Evolutionary conservation across 2,888 invertebrate genomes (phyloP).

Genomic region (Tenthredo notha): DNA sequence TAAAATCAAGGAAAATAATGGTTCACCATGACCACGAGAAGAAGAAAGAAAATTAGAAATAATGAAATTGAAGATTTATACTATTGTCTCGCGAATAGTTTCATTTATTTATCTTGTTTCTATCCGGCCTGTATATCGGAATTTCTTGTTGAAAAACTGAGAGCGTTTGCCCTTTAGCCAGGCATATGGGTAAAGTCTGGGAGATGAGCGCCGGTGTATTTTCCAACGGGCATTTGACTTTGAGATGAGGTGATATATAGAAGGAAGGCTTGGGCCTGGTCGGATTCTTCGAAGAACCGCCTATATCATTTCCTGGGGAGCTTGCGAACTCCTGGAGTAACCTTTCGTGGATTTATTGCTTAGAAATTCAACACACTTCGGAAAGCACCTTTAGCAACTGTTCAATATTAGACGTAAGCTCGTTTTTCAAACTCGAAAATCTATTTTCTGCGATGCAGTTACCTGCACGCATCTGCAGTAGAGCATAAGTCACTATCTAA

Average conservation of each 20-base stretch:
- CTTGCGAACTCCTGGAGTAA: constrained; percentile 35
- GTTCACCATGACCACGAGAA: not conserved
- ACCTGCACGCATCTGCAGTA: too few relatives aligned
- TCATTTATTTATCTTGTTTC: not conserved
- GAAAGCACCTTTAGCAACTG: constrained; percentile 37
- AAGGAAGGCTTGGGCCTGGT: constrained; percentile 30
- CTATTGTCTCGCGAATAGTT: not conserved
- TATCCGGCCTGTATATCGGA: not conserved
- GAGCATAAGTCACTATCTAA: not conserved
- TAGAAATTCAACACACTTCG: constrained; percentile 46
- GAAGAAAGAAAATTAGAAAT: not conserved
- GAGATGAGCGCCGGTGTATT: constrained; percentile 47
- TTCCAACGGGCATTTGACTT: constrained; percentile 46
- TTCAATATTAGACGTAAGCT: constrained; percentile 38
- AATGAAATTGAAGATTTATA: not conserved
- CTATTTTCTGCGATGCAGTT: not conserved
- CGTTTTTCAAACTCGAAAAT: constrained; percentile 9
- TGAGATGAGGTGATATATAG: constrained; percentile 49
- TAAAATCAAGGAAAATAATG: constrained; percentile 5
- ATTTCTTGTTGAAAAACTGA: constrained; percentile 33
- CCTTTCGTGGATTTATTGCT: constrained; percentile 49
- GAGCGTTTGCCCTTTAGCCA: constrained; percentile 31
- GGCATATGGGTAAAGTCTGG: constrained; percentile 37
- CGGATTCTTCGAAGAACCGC: constrained; percentile 41
- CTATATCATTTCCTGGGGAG: constrained; percentile 49